phyloP scores from a whole-genome alignment of 1,140 invertebrate species.

The Amphibalanus amphitrite region DNA sequence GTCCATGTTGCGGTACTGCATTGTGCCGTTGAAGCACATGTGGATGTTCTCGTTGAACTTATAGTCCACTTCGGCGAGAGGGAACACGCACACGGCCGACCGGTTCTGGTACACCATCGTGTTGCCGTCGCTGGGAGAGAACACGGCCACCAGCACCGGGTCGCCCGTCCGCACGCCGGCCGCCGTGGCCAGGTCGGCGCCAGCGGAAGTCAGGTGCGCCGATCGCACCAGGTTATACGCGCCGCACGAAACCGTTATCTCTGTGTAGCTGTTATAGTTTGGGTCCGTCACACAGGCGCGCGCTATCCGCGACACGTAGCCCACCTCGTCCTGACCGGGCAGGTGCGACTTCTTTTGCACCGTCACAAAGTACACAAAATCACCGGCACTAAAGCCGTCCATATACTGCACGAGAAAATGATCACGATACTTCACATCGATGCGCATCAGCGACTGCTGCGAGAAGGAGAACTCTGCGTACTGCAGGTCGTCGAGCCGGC shows the following conservation, averaged over 20 bases:
- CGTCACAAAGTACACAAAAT: slow-evolving; percentile 87
- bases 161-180: slow-evolving; percentile 58
- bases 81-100: slow-evolving; percentile 58
- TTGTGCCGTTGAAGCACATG: slow-evolving; percentile 88
- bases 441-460: slow-evolving; percentile 68
- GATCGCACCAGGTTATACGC: slow-evolving; percentile 78
- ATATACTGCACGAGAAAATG: slow-evolving; percentile 88
- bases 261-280: slow-evolving; percentile 82
- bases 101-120: slow-evolving; percentile 52
- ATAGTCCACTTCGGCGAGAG: slow-evolving; percentile 65
- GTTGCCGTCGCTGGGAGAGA: slow-evolving; percentile 65
- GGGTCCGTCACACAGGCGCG: slow-evolving; percentile 83
- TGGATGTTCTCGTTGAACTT: slow-evolving; percentile 92
- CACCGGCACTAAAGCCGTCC: slow-evolving; percentile 84
- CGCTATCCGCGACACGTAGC: slow-evolving; percentile 74
- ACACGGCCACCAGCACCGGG: slow-evolving; percentile 59
- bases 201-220: slow-evolving; percentile 59
- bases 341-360: slow-evolving; percentile 83
- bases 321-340: slow-evolving; percentile 56
- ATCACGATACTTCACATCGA: slow-evolving; percentile 85
- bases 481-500: slow-evolving; percentile 55
- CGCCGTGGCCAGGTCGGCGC: slow-evolving; percentile 55
- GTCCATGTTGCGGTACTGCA: slow-evolving; percentile 74
- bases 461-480: slow-evolving; percentile 67
- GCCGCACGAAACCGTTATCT: slow-evolving; percentile 30